Evolutionary conservation across 2,797 vertebrate species (phyloP), one percentile per base, ranked within the genome.

Genomic region (Diceros bicornis): DNA sequence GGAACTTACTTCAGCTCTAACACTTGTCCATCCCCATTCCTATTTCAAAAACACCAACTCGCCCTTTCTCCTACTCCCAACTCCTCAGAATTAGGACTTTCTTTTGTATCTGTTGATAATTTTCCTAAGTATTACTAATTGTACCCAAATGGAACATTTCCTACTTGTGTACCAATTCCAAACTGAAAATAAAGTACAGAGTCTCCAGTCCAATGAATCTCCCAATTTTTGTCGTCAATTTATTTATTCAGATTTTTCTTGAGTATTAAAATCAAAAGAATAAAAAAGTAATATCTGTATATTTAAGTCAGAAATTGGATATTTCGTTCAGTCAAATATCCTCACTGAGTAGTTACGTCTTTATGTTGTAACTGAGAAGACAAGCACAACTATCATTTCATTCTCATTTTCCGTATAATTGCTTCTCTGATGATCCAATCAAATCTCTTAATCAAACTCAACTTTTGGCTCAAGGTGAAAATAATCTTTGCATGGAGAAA

Each of bases 401-500:
- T 62, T 96, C 96, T 97, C 96, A 99, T 99, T 99, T 99, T 98
- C 99, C 98, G 98, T 82, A 99, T 98, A 81, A 99, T 95, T 89
- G 99, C 99, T 98, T 99, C 98, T 97, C 98, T 98, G 97, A 99
- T 98, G 96, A 99, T 99, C 81, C 98, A 98, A 98, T 99, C 99
- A 94, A 99, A 99, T 99, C 91, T 98, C 99, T 66, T 99, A 99
- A 98, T 99, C 98, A 98, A 99, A 99, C 84, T 99, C 87, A 0
- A 99, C 99, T 89, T 96, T 98, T 98, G 99, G 99, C 98, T 99
- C 98, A 92, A 99, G 99, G 97, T 99, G 93, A 98, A 99, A 99
- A 99, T 99, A 99, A 13, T 99, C 99, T 98, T 99, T 99, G 97
- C 99, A 98, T 68, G 99, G 99, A 98, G 99, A 99, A 98, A 99